Percentiles rank a stretch among this genome's conserved stretches.
These are phyloP conservation scores for Microtus oregoni DNA, from an alignment of 2,113 vertebrate genomes.

Conservation along the genomic window DNA sequence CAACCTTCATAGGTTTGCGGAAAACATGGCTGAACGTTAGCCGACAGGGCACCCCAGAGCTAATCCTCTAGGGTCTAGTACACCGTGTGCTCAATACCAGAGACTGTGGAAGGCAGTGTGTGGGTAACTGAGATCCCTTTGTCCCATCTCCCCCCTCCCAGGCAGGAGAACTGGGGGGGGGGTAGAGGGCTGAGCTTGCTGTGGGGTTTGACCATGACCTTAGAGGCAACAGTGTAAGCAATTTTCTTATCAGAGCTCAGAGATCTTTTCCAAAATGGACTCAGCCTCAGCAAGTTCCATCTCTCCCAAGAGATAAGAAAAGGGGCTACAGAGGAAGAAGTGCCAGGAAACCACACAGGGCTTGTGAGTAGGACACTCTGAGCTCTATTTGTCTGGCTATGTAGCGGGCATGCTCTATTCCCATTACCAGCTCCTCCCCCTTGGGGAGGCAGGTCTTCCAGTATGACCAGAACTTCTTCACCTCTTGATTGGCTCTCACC, in stretches of 20 bases:
- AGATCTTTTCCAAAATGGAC: not conserved
- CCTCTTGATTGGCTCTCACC: not conserved
- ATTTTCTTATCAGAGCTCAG: not conserved
- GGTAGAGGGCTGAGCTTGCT: not conserved
- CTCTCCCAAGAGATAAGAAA: not conserved
- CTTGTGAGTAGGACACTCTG: not conserved
- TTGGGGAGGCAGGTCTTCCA: not conserved
- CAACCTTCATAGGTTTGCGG: not conserved
- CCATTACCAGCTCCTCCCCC: too few relatives aligned
- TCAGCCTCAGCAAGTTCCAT: not conserved
- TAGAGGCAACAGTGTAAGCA: not conserved
- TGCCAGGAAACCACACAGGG: not conserved
- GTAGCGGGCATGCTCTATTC: not conserved
- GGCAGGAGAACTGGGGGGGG: not conserved
- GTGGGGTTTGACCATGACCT: not conserved
- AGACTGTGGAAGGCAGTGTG: not conserved
- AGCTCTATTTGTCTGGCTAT: not conserved
- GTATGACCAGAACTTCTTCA: not conserved
- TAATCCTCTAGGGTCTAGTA: not conserved
- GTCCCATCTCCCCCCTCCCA: not conserved
- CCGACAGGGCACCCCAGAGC: not conserved
- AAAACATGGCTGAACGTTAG: too few relatives aligned
- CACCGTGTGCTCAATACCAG: not conserved
- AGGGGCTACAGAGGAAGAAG: not conserved
- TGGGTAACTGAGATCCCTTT: not conserved